Percentiles rank a stretch among this genome's conserved stretches.
Conservation (phyloP, 2,888 invertebrate species). For the Tetramorium bicarinatum region DNA sequence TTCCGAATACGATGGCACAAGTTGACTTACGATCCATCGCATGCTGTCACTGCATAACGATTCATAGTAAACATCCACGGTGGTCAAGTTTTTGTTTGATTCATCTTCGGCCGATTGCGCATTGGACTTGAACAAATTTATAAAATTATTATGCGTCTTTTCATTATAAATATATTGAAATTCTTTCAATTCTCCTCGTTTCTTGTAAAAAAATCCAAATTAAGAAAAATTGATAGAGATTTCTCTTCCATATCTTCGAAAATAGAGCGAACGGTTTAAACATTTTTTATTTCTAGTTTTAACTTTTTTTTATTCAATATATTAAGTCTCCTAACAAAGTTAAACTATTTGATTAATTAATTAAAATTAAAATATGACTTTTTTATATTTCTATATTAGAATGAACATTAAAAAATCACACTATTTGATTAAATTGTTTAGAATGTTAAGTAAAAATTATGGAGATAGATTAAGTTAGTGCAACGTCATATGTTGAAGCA, state of each 20-base stretch:
- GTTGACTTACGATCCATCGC: constrained; percentile 86
- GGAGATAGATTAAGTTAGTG: not conserved
- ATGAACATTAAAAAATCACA: not conserved
- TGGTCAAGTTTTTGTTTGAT: constrained; percentile 67
- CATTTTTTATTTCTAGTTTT: not conserved
- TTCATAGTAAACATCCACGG: constrained; percentile 88
- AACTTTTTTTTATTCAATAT: not conserved
- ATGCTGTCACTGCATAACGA: constrained; percentile 88
- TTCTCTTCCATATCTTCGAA: not conserved
- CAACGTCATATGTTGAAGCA: not conserved
- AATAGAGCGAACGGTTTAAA: not conserved
- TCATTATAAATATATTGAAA: not conserved
- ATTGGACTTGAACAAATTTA: constrained; percentile 17
- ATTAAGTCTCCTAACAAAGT: not conserved
- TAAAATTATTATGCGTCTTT: not conserved
- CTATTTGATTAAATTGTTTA: not conserved
- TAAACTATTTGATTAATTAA: not conserved
- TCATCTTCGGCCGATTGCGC: constrained; percentile 62
- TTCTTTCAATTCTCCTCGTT: not conserved
- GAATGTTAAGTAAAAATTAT: not conserved
- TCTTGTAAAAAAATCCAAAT: not conserved
- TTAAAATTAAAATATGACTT: not conserved
- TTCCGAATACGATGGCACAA: constrained; percentile 85
- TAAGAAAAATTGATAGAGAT: not conserved
- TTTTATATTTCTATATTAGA: not conserved